phyloP scores from a whole-genome alignment of 2,113 vertebrate species.

The Syngnathoides biaculeatus region DNA sequence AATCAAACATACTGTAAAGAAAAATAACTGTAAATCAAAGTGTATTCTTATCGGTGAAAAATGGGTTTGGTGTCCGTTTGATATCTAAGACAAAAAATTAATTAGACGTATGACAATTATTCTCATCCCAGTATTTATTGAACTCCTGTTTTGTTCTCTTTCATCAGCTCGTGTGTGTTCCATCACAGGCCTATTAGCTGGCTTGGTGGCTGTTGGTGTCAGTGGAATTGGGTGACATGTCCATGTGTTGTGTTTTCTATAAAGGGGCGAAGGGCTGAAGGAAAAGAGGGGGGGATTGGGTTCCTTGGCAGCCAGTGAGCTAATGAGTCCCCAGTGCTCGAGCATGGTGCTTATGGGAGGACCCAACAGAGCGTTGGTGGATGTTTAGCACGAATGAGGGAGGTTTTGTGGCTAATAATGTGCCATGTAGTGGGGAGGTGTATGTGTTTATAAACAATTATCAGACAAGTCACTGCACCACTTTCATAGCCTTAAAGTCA shows the following conservation, averaged over 20 bases:
- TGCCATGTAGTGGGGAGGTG: neutral
- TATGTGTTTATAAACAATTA: neutral
- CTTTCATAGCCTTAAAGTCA: neutral
- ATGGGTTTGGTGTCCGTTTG: too few relatives aligned
- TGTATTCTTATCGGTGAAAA: too few relatives aligned
- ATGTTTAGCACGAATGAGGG: constrained; percentile 12
- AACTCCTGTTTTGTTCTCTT: neutral
- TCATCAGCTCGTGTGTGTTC: neutral
- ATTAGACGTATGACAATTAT: neutral
- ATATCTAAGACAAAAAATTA: too few relatives aligned
- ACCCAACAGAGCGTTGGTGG: neutral
- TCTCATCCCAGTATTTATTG: neutral
- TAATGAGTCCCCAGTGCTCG: constrained; percentile 41
- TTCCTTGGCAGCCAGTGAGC: constrained; percentile 24
- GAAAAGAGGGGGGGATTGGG: neutral
- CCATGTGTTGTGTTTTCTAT: constrained; percentile 34
- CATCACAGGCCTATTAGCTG: constrained; percentile 18
- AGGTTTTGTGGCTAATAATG: constrained; percentile 5
- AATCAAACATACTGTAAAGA: too few relatives aligned
- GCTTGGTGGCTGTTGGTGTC: constrained; percentile 33
- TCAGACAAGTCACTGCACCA: neutral
- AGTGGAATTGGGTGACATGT: constrained; percentile 26
- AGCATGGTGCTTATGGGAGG: constrained; percentile 2
- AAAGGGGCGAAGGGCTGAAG: constrained; percentile 1
- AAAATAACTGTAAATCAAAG: too few relatives aligned